These are phyloP conservation scores for Micropoecilia bifurca DNA, from an alignment of 2,797 vertebrate genomes.

Conservation along the genomic window DNA sequence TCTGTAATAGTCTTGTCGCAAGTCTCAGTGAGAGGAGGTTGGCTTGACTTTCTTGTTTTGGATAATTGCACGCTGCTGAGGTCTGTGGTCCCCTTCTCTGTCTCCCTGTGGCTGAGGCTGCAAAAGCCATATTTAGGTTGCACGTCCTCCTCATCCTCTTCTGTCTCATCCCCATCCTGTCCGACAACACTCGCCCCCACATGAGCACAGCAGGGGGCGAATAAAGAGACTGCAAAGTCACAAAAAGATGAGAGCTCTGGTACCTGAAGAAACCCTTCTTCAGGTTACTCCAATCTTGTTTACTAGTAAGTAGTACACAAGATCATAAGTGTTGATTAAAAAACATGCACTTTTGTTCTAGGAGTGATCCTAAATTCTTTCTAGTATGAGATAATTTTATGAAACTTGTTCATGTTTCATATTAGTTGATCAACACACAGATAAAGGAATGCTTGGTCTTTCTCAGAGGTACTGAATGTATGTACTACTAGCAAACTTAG, in stretches of 20 bases:
- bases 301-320: too few species aligned
- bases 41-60: constrained; percentile 84
- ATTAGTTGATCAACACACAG: constrained; percentile 1
- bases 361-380: constrained; percentile 36
- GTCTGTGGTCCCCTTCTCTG: constrained; percentile 85
- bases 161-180: constrained; percentile 73
- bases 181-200: constrained; percentile 38
- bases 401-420: constrained; percentile 8
- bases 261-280: constrained; percentile 9
- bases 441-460: not conserved
- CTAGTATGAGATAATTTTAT: constrained; percentile 28
- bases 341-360: constrained; percentile 30
- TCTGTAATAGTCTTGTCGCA: constrained; percentile 72
- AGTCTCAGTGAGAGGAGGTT: constrained; percentile 78
- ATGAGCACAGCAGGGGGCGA: constrained; percentile 40
- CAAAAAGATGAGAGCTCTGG: constrained; percentile 29
- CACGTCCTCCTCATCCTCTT: constrained; percentile 76
- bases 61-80: constrained; percentile 85
- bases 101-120: constrained; percentile 83
- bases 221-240: constrained; percentile 32
- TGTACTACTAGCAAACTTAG: not conserved
- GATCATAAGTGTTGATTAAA: constrained; percentile 5
- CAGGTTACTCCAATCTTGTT: too few species aligned
- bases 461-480: not conserved
- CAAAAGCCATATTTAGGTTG: constrained; percentile 83